Evolutionary conservation across 1,140 invertebrate genomes (phyloP).

Genomic region (Harlomillsia oculata): DNA sequence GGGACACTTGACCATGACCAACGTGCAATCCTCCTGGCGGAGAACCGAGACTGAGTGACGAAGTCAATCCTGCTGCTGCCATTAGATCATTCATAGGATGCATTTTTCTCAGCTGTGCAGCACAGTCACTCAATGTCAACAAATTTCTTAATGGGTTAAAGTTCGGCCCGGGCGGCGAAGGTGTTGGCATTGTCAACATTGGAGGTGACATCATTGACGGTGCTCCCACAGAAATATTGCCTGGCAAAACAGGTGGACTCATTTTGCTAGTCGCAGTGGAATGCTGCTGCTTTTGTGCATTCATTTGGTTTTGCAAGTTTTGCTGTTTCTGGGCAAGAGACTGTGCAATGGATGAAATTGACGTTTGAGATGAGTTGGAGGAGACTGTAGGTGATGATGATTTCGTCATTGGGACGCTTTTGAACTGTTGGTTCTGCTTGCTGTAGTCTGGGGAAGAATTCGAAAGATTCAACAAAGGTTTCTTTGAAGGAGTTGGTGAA

Average conservation of each 20-base stretch:
- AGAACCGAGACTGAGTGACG: background rate
- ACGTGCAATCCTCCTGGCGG: background rate
- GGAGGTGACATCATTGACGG: constrained; percentile 11
- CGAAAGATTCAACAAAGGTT: background rate
- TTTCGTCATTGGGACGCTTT: background rate
- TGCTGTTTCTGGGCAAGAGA: constrained; percentile 36
- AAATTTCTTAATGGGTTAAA: constrained; percentile 29
- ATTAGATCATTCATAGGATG: constrained; percentile 25
- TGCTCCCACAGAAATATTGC: background rate
- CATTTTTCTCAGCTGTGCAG: constrained; percentile 27
- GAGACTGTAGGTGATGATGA: background rate
- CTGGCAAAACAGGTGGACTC: background rate
- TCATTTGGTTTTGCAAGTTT: constrained; percentile 19
- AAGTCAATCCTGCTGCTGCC: constrained; percentile 13
- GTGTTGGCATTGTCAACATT: constrained; percentile 13
- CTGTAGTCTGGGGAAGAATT: constrained; percentile 6
- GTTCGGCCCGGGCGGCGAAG: constrained; percentile 8
- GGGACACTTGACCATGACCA: constrained; percentile 4
- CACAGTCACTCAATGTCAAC: constrained; percentile 26
- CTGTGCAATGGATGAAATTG: constrained; percentile 38
- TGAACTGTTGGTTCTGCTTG: background rate
- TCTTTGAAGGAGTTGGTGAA: constrained; percentile 17
- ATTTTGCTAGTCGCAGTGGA: background rate
- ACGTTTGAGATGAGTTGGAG: constrained; percentile 22
- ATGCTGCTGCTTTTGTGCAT: constrained; percentile 9